Evolutionary conservation across 2,113 vertebrate species (phyloP).

Genomic region (Eulemur rufifrons): DNA sequence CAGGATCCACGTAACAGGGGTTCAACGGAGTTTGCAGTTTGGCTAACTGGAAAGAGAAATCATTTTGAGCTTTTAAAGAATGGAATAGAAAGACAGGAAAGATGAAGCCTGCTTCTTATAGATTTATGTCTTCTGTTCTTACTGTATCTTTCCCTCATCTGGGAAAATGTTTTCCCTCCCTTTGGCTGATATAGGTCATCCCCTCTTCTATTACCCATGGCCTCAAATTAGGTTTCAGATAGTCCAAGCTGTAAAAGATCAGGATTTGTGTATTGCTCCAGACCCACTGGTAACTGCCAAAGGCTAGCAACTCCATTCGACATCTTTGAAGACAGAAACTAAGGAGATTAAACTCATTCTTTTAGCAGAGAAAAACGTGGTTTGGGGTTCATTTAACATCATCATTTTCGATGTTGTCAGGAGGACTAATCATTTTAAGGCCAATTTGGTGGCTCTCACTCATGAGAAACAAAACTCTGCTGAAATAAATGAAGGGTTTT

Average conservation of each 20-base stretch:
- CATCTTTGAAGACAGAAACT: not conserved
- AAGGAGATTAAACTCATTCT: not conserved
- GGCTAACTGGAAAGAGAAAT: not conserved
- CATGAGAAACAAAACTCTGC: not conserved
- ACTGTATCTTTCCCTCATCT: not conserved
- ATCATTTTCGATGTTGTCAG: not conserved
- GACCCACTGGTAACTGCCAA: not conserved
- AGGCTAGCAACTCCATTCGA: not conserved
- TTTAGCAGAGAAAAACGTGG: not conserved
- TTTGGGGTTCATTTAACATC: conserved; percentile 53
- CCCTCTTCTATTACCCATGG: not conserved
- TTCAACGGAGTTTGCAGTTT: not conserved
- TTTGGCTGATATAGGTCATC: not conserved
- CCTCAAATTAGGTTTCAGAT: not conserved
- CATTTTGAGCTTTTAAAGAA: not conserved
- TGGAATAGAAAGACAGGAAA: not conserved
- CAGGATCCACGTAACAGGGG: not conserved
- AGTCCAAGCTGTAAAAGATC: not conserved
- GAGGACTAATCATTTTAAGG: conserved; percentile 26
- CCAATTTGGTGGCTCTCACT: conserved; percentile 8
- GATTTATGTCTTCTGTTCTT: not conserved
- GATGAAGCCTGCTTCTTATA: not conserved
- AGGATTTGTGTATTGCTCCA: not conserved
- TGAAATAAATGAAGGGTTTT: not conserved
- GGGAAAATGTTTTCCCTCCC: not conserved